Base-by-base conservation (phyloP, 2,888 invertebrate genomes). In the Ophioninae sp. region DNA sequence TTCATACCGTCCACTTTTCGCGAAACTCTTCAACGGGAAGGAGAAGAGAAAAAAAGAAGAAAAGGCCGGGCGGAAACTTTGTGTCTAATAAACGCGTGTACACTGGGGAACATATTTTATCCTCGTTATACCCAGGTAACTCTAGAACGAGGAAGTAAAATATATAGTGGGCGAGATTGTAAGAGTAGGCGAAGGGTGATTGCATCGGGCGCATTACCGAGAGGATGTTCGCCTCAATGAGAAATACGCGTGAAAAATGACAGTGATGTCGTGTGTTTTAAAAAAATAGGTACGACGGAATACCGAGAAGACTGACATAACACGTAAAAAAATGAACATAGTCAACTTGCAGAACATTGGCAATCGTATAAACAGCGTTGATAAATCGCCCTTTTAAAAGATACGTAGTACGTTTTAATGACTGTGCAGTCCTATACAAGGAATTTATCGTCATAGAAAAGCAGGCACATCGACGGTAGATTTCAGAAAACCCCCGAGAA, bases 391-490 rank as follows among this genome's bases (percentile, higher is more conserved):
- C 67, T 75, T 62, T 75, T 17, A 8, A 21, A 72, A 44, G 85
- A 87, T 87, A 84, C 82, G 82, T 84, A 83, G 81, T 84, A 85
- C 87, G 87, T 88, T 89, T 89, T 79, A 86, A 76, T 67, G 83
- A 82, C 82, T 88, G 87, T 87, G 89, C 87, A 85, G 85, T 59
- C 81, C 80, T 83, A 84, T 83, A 37, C 78, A 65, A 75, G 80
- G 81, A 72, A 72, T 85, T 87, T 87, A 86, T 87, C 85, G 83
- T 85, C 74, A 62, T 70, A 72, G 80, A 50, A 10, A 57, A 65
- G 72, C 65, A 62, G 78, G 75, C 62, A 64, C 64, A 72, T 44
- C 17, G 5, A 7, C 81, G 69, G 56, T 72, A 78, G 83, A 20
- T 59, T 59, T 59, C 59, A 64, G 30, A 64, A 64, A 13, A 64